These are phyloP conservation scores for Teleopsis dalmanni DNA, from an alignment of 1,140 invertebrate genomes.

Conservation along the genomic window DNA sequence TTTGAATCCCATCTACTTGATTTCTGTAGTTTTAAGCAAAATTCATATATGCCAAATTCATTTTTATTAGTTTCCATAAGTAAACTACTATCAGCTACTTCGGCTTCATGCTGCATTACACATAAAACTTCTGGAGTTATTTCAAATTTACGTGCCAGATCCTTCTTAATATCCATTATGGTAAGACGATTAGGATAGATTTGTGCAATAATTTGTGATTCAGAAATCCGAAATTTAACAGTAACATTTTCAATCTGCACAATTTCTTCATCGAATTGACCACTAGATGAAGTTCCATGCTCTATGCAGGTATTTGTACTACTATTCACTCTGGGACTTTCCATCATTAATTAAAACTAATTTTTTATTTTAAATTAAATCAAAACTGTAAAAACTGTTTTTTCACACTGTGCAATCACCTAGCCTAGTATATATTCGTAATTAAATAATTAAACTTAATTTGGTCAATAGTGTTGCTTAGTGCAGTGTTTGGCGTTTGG, in stretches of 20 bases:
- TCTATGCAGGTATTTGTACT: no score
- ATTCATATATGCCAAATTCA: conserved; percentile 39
- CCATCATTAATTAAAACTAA: no score
- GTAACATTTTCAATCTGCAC: conserved; percentile 28
- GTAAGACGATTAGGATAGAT: conserved; percentile 40
- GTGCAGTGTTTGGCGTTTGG: no score
- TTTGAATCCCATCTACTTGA: neutral
- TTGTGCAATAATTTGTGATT: conserved; percentile 31
- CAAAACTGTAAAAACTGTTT: no score
- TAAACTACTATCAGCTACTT: conserved; percentile 18
- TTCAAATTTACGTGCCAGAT: conserved; percentile 34
- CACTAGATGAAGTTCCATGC: no score
- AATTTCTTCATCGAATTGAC: conserved; percentile 12
- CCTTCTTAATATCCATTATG: conserved; percentile 34
- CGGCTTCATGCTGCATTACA: conserved; percentile 19
- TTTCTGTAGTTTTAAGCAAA: conserved; percentile 19
- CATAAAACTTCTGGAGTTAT: conserved; percentile 21
- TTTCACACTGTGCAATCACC: no score
- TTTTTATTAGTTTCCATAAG: conserved; percentile 23
- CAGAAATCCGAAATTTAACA: conserved; percentile 33
- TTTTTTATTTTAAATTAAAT: no score
- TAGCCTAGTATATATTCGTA: no score
- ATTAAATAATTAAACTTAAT: no score
- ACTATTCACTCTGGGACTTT: no score
- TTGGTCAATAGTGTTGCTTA: no score